Percentiles rank a stretch among this genome's conserved stretches.
These are phyloP conservation scores for Drosophila kurseongensis DNA, from an alignment of 1,140 invertebrate genomes.

Conservation along the genomic window DNA sequence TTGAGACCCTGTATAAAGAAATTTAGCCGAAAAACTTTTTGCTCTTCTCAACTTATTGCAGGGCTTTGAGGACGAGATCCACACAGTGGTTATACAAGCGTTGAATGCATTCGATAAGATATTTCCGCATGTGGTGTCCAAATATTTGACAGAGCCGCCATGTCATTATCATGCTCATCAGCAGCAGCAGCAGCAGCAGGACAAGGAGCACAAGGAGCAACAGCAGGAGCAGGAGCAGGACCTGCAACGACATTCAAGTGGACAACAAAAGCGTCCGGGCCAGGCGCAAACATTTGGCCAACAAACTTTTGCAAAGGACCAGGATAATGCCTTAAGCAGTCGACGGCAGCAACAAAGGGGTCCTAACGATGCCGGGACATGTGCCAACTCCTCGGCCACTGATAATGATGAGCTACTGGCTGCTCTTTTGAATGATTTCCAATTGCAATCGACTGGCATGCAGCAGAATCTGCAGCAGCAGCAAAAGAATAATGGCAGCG, in stretches of 20 bases:
- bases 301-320: slow-evolving; percentile 78
- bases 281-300: slow-evolving; percentile 77
- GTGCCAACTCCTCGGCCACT: slow-evolving; percentile 71
- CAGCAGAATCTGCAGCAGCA: slow-evolving; percentile 34
- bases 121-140: slow-evolving; percentile 83
- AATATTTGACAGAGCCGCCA: slow-evolving; percentile 84
- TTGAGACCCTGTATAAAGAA: slow-evolving; percentile 64
- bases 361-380: slow-evolving; percentile 76
- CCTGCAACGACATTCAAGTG: slow-evolving; percentile 68
- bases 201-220: slow-evolving; percentile 18
- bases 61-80: slow-evolving; percentile 88
- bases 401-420: slow-evolving; percentile 84
- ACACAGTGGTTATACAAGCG: slow-evolving; percentile 84
- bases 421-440: slow-evolving; percentile 84
- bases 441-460: slow-evolving; percentile 81
- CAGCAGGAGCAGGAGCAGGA: slow-evolving; percentile 36
- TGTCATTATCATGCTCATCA: slow-evolving; percentile 84
- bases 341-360: slow-evolving; percentile 72
- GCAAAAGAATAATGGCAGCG: slow-evolving; percentile 25
- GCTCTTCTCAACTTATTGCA: slow-evolving; percentile 70
- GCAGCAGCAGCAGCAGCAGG: slow-evolving; percentile 53
- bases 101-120: slow-evolving; percentile 84
- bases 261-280: slow-evolving; percentile 73
- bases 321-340: slow-evolving; percentile 83
- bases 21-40: slow-evolving; percentile 64